Conservation (phyloP, 2,113 vertebrate species). For the Uria aalge region DNA sequence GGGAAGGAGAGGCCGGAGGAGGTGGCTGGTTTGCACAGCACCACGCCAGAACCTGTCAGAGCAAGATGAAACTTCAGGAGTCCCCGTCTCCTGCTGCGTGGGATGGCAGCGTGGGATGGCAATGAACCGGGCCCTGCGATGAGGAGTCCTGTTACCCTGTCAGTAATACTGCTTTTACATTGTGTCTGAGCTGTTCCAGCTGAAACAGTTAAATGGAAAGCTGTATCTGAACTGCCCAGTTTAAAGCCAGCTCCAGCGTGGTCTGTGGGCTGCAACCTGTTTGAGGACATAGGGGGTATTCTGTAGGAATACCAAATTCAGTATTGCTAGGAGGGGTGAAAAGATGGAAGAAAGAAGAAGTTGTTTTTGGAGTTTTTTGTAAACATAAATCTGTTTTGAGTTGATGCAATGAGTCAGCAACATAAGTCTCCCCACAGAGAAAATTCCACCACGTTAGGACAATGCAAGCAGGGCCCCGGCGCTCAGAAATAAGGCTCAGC, state of each 20-base stretch:
- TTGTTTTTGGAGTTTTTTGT: neutral
- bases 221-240: neutral
- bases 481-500: conserved; percentile 33
- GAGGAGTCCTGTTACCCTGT: neutral
- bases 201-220: neutral
- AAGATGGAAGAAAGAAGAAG: neutral
- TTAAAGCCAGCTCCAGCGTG: neutral
- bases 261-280: neutral
- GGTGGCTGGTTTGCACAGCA: accelerated
- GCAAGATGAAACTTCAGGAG: neutral
- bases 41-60: accelerated
- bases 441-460: conserved; percentile 23
- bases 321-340: neutral
- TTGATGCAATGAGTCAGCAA: conserved; percentile 58
- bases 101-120: accelerated
- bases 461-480: neutral
- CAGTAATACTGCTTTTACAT: neutral
- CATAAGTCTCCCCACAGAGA: conserved; percentile 45
- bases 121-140: accelerated
- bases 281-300: neutral
- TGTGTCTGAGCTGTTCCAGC: neutral
- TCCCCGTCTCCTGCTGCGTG: accelerated
- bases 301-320: neutral
- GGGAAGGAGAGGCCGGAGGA: accelerated
- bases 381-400: conserved; percentile 45